Base-by-base conservation (phyloP, 2,797 vertebrate species). In the Rhodeus uyekii region DNA sequence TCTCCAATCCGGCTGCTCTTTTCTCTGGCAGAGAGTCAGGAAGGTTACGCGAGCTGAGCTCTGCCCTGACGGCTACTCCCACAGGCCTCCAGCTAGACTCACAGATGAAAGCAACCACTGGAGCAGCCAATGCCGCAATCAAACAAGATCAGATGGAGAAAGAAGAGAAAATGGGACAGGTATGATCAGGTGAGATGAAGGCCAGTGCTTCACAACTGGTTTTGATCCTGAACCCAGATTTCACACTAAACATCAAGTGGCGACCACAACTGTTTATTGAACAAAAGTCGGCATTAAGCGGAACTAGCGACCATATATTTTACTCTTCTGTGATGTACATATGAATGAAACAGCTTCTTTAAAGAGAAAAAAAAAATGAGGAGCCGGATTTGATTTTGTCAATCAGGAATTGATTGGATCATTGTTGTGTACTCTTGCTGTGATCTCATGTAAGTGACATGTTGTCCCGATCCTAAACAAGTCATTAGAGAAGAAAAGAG, bases 21-120 rank as follows among this genome's bases (percentile, higher is more conserved):
- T 80, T 90, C 90, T 88, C 90, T 92, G 88, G 87, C 85, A 89
- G 58, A 42, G 78, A 82, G 86, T 87, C 74, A 75, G 5, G 80
- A 89, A 91, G 86, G 90, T 92, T 90, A 87, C 74, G 71, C 32
- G 13, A 90, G 89, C 90, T 91, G 89, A 86, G 86, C 83, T 83
- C 83, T 78, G 73, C 89, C 86, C 83, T 86, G 48, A 87, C 72
- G 72, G 68, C 63, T 80, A 83, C 84, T 75, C 75, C 84, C 83
- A 13, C 65, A 80, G 55, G 77, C 73, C 64, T 82, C 73, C 18
- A 77, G 39, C 67, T 61, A 79, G 24, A 68, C 42, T 73, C 22
- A 63, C 13, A 71, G 75, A 81, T 83, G 39, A 81, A 85, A 80
- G 78, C 29, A 50, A 5, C 32, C 68, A 55, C 36, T 18, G 63